phyloP scores from a whole-genome alignment of 2,888 invertebrate species.

The Drosophila testacea region DNA sequence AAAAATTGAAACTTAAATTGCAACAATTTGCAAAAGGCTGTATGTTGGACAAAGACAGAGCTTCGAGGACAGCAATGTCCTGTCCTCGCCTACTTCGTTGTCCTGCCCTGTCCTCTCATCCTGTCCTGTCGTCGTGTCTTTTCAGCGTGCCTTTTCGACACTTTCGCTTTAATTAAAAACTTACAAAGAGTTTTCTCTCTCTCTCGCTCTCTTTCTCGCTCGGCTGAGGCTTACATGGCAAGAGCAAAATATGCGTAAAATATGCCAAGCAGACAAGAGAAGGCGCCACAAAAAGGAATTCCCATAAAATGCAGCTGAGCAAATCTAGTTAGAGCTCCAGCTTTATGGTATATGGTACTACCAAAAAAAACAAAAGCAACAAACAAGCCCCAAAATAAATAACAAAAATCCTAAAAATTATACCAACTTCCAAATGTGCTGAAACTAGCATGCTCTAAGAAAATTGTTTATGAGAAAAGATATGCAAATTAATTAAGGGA shows the following conservation, averaged over 20 bases:
- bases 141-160: slow-evolving; percentile 70
- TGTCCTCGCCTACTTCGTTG: slow-evolving; percentile 7
- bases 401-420: slow-evolving; percentile 14
- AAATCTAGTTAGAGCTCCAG: slow-evolving; percentile 54
- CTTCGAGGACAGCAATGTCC: slow-evolving; percentile 23
- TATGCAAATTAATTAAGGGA: slow-evolving; percentile 6
- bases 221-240: slow-evolving; percentile 19
- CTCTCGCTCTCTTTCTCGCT: neutral
- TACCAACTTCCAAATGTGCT: slow-evolving; percentile 17
- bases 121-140: slow-evolving; percentile 27
- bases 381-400: slow-evolving; percentile 31
- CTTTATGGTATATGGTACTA: neutral
- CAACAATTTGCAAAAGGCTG: slow-evolving; percentile 65
- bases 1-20: slow-evolving; percentile 48
- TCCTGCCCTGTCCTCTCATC: slow-evolving; percentile 4
- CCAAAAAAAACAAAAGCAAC: neutral
- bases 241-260: slow-evolving; percentile 66
- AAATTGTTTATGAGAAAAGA: slow-evolving; percentile 1
- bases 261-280: slow-evolving; percentile 22
- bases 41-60: slow-evolving; percentile 13
- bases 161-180: slow-evolving; percentile 79
- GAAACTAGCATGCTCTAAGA: slow-evolving; percentile 23
- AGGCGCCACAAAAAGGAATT: slow-evolving; percentile 37
- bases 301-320: slow-evolving; percentile 67
- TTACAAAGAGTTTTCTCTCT: slow-evolving; percentile 57